Conservation (phyloP, 2,888 invertebrate genomes). For the Abrostola tripartita region DNA sequence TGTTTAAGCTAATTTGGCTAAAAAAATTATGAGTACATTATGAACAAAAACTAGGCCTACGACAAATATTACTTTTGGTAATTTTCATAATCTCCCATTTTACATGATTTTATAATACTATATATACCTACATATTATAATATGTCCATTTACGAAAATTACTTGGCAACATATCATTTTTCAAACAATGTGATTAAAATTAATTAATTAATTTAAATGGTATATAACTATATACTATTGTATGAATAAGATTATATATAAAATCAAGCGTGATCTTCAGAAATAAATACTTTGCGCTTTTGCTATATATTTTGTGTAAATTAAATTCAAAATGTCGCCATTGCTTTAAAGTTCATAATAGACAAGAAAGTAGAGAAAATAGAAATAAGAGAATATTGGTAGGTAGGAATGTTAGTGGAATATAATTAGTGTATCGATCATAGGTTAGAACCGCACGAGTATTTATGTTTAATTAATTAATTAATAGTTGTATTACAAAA, state of each 20-base stretch:
- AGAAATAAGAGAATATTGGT: constrained; percentile 46
- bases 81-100: constrained; percentile 63
- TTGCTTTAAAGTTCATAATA: constrained; percentile 28
- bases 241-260: constrained; percentile 44
- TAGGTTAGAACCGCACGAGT: constrained; percentile 44
- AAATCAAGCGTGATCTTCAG: constrained; percentile 37
- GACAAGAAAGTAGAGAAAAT: constrained; percentile 30
- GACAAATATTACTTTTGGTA: constrained; percentile 54
- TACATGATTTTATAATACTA: constrained; percentile 61
- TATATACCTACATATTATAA: constrained; percentile 50
- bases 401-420: constrained; percentile 33
- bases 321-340: constrained; percentile 28
- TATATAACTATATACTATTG: constrained; percentile 56
- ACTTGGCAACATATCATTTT: constrained; percentile 81
- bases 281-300: constrained; percentile 38
- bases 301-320: constrained; percentile 27
- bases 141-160: constrained; percentile 61
- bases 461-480: constrained; percentile 32
- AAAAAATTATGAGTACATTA: constrained; percentile 24
- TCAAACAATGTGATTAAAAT: constrained; percentile 67
- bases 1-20: constrained; percentile 25
- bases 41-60: constrained; percentile 50
- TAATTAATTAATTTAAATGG: constrained; percentile 70
- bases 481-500: constrained; percentile 38
- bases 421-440: constrained; percentile 30